Conservation (phyloP, 2,888 invertebrate species). For the Empis stercorea region DNA sequence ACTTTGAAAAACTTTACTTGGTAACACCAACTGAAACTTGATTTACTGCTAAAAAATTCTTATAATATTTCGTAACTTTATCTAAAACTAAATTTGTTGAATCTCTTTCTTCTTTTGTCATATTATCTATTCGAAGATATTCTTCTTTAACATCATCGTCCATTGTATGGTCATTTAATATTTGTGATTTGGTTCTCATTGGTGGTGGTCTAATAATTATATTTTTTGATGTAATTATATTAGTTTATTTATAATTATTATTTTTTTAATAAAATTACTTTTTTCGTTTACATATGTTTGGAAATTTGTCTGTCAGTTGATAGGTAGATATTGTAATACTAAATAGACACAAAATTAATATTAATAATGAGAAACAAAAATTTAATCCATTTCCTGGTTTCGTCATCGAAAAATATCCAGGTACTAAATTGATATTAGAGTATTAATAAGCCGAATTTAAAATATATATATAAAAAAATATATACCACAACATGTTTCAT, state of each 20-base stretch:
- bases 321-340: no score
- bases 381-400: no score
- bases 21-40: conserved; percentile 46
- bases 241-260: not conserved
- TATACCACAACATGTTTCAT: conserved; percentile 35
- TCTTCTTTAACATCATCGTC: conserved; percentile 44
- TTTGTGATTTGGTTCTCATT: conserved; percentile 20
- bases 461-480: no score
- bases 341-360: no score
- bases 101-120: conserved; percentile 29
- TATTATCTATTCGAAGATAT: conserved; percentile 36
- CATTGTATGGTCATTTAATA: conserved; percentile 15
- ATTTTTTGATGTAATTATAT: not conserved
- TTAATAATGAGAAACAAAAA: no score
- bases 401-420: no score
- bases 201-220: conserved; percentile 16
- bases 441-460: no score
- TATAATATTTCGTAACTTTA: conserved; percentile 63
- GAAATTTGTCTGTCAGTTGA: no score
- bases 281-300: no score
- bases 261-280: not conserved
- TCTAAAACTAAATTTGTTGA: conserved; percentile 46
- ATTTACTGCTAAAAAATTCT: conserved; percentile 62
- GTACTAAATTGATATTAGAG: no score
- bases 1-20: conserved; percentile 18